Evolutionary conservation across 2,797 vertebrate genomes (phyloP), one percentile per base, ranked within the genome.

Genomic region (Alosa sapidissima): DNA sequence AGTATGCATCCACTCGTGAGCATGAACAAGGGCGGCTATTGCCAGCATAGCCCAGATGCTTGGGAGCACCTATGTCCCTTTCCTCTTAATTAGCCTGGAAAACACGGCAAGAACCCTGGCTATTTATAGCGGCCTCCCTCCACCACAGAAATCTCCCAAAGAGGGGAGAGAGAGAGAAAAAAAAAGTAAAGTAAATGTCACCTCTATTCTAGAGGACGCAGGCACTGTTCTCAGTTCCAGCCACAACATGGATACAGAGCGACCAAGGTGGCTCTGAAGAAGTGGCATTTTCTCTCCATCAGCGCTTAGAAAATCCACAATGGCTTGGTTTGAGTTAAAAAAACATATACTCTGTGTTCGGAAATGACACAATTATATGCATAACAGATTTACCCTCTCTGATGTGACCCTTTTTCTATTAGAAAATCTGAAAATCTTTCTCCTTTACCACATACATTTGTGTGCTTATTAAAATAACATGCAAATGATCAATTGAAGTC

Each of bases 51-150:
- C 88, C 85, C 89, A 89, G 89, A 90, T 89, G 88, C 89, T 89
- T 33, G 83, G 87, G 87, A 86, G 82, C 86, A 89, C 85, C 88
- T 88, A 84, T 60, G 86, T 89, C 88, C 86, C 87, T 55, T 75
- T 85, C 48, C 87, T 89, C 87, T 88, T 88, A 91, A 89, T 91
- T 91, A 90, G 89, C 86, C 87, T 87, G 85, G 84, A 87, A 84
- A 82, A 89, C 87, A 84, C 75, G 83, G 84, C 72, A 62, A 86
- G 55, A 49, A 75, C 86, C 45, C 28, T 2, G 62, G 81, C 85
- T 91, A 91, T 90, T 89, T 91, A 89, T 90, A 90, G 86, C 58
- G 10, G 48, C 84, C 85, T 83, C 84, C 84, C 85, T 83, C 84
- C 83, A 88, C 84, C 83, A 88, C 86, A n/a, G 54, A 86, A 82